These are phyloP conservation scores for Nephila pilipes DNA, from an alignment of 1,140 invertebrate genomes.

Conservation along the genomic window DNA sequence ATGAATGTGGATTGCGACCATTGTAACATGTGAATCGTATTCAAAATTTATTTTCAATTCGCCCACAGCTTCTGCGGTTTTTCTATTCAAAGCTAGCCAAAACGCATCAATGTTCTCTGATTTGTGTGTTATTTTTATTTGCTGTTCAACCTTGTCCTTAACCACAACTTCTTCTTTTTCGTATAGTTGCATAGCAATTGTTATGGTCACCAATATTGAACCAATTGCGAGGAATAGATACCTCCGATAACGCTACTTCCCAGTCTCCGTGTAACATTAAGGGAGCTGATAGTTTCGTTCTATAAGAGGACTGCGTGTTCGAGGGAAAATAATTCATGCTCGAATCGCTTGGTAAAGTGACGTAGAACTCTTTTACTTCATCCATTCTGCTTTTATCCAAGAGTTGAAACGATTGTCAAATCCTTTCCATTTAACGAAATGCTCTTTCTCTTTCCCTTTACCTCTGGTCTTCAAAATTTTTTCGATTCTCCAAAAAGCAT, in stretches of 20 bases:
- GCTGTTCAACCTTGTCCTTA: not conserved
- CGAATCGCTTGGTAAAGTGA: not conserved
- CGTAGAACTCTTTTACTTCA: slow-evolving; percentile 23
- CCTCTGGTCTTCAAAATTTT: not conserved
- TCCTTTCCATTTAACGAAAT: not conserved
- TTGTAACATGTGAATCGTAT: not conserved
- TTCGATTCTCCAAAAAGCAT: not conserved
- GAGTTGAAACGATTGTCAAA: not conserved
- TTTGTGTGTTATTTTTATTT: not conserved
- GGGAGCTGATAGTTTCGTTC: slow-evolving; percentile 33
- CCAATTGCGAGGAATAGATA: slow-evolving; percentile 38
- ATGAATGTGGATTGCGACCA: not conserved
- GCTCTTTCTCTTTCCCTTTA: not conserved
- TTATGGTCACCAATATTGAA: slow-evolving; percentile 26
- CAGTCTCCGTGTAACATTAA: not conserved
- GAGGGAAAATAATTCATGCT: slow-evolving; percentile 41
- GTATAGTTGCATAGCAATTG: not conserved
- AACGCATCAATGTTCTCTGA: too few species aligned
- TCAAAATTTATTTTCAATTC: not conserved
- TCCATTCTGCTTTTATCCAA: slow-evolving; percentile 43
- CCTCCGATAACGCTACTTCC: slow-evolving; percentile 16
- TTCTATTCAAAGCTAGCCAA: too few species aligned
- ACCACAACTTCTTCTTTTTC: not conserved
- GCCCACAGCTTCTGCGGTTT: too few species aligned
- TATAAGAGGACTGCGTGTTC: slow-evolving; percentile 39